A percentile compares a stretch with the other conserved stretches of the same genome.
These are phyloP conservation scores for Sibirionetta formosa DNA, from an alignment of 2,797 vertebrate genomes.

Conservation along the genomic window DNA sequence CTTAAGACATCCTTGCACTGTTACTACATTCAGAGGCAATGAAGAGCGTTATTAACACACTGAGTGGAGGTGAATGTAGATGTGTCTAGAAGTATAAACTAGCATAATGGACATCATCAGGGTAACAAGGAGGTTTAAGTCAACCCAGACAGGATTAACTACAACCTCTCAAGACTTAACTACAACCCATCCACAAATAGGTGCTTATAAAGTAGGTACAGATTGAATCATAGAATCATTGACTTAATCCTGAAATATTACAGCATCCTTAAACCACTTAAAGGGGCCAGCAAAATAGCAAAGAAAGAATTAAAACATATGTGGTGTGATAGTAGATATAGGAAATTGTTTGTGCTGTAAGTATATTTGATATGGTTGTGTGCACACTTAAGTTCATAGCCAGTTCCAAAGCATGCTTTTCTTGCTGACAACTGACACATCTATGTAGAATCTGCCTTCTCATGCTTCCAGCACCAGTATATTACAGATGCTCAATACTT, in stretches of 20 bases:
- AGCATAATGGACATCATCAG: neutral
- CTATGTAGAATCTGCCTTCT: neutral
- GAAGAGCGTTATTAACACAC: neutral
- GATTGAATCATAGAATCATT: too few species aligned
- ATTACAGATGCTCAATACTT: neutral
- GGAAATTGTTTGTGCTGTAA: neutral
- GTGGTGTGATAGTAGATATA: fast-evolving
- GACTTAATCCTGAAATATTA: neutral
- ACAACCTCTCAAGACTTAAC: neutral
- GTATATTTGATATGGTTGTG: neutral
- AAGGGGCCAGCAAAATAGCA: neutral
- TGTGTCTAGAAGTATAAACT: neutral
- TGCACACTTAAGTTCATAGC: neutral
- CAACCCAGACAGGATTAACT: neutral
- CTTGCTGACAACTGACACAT: neutral
- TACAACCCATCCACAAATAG: neutral
- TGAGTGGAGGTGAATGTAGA: neutral
- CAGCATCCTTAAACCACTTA: neutral
- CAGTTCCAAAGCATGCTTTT: neutral
- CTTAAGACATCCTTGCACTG: slow-evolving; percentile 21
- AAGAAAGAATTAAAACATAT: neutral
- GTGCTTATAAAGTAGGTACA: neutral
- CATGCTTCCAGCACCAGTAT: neutral
- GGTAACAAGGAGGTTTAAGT: neutral
- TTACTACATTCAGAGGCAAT: neutral